Conservation (phyloP, 2,888 invertebrate species). For the Campoplex capitator region DNA sequence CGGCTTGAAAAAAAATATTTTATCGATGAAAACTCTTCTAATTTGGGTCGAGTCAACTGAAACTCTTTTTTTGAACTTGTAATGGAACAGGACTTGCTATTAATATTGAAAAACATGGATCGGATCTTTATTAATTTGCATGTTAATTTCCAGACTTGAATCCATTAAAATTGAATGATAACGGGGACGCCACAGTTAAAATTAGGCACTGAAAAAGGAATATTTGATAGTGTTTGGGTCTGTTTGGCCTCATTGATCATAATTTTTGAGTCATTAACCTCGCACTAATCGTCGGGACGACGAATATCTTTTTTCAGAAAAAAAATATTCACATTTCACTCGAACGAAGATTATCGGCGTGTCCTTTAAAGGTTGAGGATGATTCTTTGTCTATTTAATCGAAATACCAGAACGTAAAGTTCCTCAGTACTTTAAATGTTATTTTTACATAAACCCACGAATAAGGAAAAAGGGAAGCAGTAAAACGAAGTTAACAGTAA, state of each 20-base stretch:
- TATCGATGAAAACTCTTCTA: not conserved
- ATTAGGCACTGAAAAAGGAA: not conserved
- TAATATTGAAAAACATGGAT: not conserved
- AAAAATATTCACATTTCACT: not conserved
- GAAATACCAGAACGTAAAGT: conserved; percentile 58
- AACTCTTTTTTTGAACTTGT: too few species aligned
- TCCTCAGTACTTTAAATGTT: conserved; percentile 38
- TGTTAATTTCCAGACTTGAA: not conserved
- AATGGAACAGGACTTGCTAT: not conserved
- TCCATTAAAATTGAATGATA: not conserved
- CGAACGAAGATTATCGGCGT: not conserved
- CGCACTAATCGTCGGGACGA: not conserved
- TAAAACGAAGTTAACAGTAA: conserved; percentile 16
- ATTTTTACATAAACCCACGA: conserved; percentile 43
- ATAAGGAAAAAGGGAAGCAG: conserved; percentile 5
- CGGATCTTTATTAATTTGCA: not conserved
- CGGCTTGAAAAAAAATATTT: not conserved
- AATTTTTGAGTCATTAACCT: not conserved
- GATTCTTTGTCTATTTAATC: conserved; percentile 25
- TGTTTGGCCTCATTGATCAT: not conserved
- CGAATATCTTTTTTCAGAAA: conserved; percentile 1
- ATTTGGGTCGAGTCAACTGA: not conserved
- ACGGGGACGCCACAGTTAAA: not conserved
- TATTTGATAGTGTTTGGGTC: not conserved
- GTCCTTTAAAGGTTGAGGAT: conserved; percentile 73